These are phyloP conservation scores for Tragopan temminckii DNA, from an alignment of 2,797 vertebrate genomes.

Conservation along the genomic window DNA sequence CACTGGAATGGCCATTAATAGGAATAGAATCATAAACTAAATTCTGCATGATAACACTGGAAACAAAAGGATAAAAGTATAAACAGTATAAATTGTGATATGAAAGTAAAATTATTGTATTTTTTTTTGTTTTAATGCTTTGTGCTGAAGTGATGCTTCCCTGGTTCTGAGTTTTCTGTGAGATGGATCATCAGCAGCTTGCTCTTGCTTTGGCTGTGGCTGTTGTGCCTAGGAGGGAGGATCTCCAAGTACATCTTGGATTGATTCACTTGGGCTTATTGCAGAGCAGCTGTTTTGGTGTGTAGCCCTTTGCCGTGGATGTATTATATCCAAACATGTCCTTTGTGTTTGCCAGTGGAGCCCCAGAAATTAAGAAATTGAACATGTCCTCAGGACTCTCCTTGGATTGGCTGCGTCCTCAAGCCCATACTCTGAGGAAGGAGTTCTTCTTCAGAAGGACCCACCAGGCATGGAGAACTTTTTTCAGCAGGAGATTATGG, in stretches of 20 bases:
- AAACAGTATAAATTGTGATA: not conserved
- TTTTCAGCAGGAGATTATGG: not conserved
- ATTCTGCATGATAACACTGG: not conserved
- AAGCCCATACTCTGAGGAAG: not conserved
- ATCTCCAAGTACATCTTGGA: not conserved
- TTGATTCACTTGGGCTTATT: not conserved
- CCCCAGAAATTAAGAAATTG: not conserved
- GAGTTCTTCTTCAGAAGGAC: too few relatives aligned
- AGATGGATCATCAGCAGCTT: not conserved
- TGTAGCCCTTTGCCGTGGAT: not conserved
- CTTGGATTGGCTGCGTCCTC: not conserved
- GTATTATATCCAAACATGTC: too few relatives aligned
- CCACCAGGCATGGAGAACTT: not conserved
- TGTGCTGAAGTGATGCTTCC: not conserved
- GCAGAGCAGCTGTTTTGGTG: not conserved
- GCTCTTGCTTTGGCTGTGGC: fast-evolving
- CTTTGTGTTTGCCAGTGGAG: not conserved
- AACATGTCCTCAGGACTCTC: not conserved
- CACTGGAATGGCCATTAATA: not conserved
- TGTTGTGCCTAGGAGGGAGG: fast-evolving
- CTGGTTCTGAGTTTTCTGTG: not conserved
- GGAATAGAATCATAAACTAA: not conserved
- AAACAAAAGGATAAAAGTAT: not conserved
- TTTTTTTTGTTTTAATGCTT: not conserved
- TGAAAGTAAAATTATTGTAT: not conserved